A percentile compares a stretch with the other conserved stretches of the same genome.
These are phyloP conservation scores for Conchocele bisecta DNA, from an alignment of 2,888 invertebrate genomes.

Conservation along the genomic window DNA sequence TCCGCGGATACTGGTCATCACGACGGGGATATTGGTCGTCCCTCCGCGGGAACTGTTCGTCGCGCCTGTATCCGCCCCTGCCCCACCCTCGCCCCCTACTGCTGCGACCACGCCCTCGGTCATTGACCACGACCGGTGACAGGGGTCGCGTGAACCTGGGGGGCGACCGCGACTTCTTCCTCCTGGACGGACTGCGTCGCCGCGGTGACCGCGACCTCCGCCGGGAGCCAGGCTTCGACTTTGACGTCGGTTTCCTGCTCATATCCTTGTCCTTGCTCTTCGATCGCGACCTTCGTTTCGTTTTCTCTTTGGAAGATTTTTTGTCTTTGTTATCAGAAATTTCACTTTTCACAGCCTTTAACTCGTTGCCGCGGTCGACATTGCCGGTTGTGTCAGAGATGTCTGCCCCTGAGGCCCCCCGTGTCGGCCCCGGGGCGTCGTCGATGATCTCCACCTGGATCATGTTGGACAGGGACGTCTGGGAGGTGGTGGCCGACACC, in stretches of 20 bases:
- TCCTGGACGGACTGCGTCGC: constrained; percentile 25
- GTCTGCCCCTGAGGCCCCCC: too few relatives aligned
- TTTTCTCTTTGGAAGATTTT: constrained; percentile 3
- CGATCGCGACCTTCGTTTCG: constrained; percentile 23
- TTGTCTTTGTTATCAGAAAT: constrained; percentile 8
- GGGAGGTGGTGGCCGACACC: too few relatives aligned
- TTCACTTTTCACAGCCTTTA: background rate
- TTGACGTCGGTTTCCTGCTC: background rate
- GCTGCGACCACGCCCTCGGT: constrained; percentile 32
- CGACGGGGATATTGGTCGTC: too few relatives aligned
- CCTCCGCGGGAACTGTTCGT: constrained; percentile 3
- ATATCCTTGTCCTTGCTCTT: constrained; percentile 38
- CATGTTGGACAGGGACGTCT: too few relatives aligned
- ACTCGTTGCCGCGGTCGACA: background rate
- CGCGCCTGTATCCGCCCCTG: constrained; percentile 23
- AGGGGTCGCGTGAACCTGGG: constrained; percentile 52
- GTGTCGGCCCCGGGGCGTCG: too few relatives aligned
- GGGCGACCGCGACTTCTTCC: constrained; percentile 51
- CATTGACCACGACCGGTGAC: constrained; percentile 33
- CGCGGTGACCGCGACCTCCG: constrained; percentile 18
- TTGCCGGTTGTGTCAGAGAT: too few relatives aligned
- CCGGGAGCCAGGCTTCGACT: too few relatives aligned
- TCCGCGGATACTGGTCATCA: too few relatives aligned
- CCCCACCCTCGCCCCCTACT: constrained; percentile 37
- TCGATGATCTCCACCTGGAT: too few relatives aligned